Base-by-base conservation (phyloP, 2,113 vertebrate genomes). In the Willisornis vidua region DNA sequence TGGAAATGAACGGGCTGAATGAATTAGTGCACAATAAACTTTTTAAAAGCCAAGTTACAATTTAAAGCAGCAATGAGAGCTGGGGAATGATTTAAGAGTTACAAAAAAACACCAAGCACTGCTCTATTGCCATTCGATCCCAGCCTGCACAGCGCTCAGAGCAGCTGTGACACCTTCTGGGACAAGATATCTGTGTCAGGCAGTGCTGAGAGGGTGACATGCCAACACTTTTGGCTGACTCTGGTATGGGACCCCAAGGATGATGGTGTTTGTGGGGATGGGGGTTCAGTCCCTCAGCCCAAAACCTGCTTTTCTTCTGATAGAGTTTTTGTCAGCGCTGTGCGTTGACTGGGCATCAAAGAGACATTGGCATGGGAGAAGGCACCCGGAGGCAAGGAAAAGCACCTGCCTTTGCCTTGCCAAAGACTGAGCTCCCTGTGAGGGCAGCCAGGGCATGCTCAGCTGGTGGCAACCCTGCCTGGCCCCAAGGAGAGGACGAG, bases 21-120 rank as follows among this genome's bases (percentile, higher is more conserved):
- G 94, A 96, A 96, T 75, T 77, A 94, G 94, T 74, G 88, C 43
- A n/a, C 39, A 23, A 92, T 91, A 89, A 96, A 95, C 84, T 88
- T 72, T 93, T 91, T 51, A 95, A 95, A 93, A 93, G 83, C 45
- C 72, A 78, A 89, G 83, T 90, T 93, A 89, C 72, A 63, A 76
- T 93, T 96, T 81, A 90, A 94, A 94, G 89, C 63, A 85, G 79
- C 19, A 54, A 61, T 4, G 9, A 93, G 51, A 54, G 94, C 83
- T 52, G 29, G 9, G 65, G 71, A 74, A 85, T 73, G 84, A 91
- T 86, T 92, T 77, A 94, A 70, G 74, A 9, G n/a, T 80, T 71
- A 63, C 33, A 59, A 77, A 86, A 57, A 52, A 10, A 2, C 49
- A 63, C 35, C 22, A 57, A 84, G 57, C 57, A 52, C 29, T 1